phyloP scores from a whole-genome alignment of 2,113 vertebrate species.

The Percopsis transmontana region DNA sequence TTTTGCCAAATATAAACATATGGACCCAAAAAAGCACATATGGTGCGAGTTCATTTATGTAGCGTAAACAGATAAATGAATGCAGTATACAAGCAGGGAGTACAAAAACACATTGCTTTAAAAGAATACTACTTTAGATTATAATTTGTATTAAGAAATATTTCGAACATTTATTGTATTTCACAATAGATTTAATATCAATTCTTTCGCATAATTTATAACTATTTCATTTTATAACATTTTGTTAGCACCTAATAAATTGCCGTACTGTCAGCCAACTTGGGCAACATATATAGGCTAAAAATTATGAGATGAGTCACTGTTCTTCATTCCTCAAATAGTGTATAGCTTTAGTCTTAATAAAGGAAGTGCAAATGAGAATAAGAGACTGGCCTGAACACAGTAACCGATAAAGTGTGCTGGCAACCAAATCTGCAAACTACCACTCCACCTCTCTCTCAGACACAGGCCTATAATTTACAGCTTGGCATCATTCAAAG shows the following conservation, averaged over 20 bases:
- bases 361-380: constrained; percentile 50
- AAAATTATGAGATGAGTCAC: not conserved
- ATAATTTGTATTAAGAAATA: not conserved
- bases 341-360: constrained; percentile 12
- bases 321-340: not conserved
- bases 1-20: constrained; percentile 4
- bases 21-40: not conserved
- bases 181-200: not conserved
- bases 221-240: too few relatives aligned
- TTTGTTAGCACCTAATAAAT: too few relatives aligned
- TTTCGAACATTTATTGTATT: not conserved
- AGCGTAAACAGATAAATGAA: too few relatives aligned
- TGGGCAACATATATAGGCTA: too few relatives aligned
- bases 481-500: not conserved
- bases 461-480: constrained; percentile 16
- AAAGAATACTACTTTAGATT: too few relatives aligned
- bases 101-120: too few relatives aligned
- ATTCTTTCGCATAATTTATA: not conserved
- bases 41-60: too few relatives aligned
- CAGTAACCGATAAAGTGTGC: constrained; percentile 22
- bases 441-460: constrained; percentile 20
- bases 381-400: constrained; percentile 29
- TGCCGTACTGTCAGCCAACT: too few relatives aligned
- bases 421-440: constrained; percentile 19
- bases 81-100: too few relatives aligned